Percentiles rank a stretch among this genome's conserved stretches.
These are phyloP conservation scores for Trachelus tabidus DNA, from an alignment of 2,888 invertebrate species.

Conservation along the genomic window DNA sequence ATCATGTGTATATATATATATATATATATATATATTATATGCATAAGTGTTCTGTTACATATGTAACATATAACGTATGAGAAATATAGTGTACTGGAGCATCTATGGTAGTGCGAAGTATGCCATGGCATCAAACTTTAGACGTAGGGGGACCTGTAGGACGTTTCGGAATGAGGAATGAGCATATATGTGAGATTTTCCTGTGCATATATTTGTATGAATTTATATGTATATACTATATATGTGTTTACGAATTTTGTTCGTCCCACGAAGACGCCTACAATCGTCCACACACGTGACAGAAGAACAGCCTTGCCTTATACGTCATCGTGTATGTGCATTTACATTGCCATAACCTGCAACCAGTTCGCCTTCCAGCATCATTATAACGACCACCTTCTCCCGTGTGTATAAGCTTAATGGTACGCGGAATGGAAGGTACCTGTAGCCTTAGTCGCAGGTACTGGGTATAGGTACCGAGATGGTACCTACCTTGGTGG, in stretches of 20 bases:
- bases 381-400: neutral
- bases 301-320: constrained; percentile 34
- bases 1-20: neutral
- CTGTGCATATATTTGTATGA: neutral
- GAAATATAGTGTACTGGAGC: no score
- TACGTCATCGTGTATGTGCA: constrained; percentile 12
- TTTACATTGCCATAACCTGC: constrained; percentile 2
- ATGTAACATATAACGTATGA: neutral
- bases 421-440: constrained; percentile 2
- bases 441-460: neutral
- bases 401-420: neutral
- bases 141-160: no score
- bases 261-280: constrained; percentile 7
- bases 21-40: neutral
- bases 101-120: no score
- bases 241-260: neutral
- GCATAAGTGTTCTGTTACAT: neutral
- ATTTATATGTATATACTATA: no score
- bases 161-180: neutral
- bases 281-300: constrained; percentile 5
- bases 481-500: neutral
- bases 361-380: constrained; percentile 1
- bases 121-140: no score
- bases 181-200: neutral
- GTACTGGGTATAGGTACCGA: neutral